phyloP scores from a whole-genome alignment of 2,888 invertebrate genomes.

The Pachydiplax longipennis region DNA sequence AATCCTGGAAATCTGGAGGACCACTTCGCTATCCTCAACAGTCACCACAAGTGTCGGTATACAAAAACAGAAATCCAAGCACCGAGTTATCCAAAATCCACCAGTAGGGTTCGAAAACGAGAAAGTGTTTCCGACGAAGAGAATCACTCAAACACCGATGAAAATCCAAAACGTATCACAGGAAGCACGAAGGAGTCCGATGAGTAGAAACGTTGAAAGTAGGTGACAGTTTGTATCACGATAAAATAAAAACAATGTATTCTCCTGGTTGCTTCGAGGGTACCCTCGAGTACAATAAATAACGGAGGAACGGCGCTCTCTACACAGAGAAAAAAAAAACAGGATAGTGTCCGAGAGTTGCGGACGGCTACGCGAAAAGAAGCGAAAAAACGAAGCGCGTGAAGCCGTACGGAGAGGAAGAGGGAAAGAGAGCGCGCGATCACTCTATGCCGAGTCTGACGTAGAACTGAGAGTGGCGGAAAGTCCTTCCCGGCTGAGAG shows the following conservation, averaged over 20 bases:
- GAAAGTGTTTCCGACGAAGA: not conserved
- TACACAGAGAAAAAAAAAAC: too few species aligned
- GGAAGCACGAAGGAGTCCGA: not conserved
- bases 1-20: not conserved
- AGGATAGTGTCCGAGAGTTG: not conserved
- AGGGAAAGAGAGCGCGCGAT: not conserved
- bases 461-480: slow-evolving; percentile 39
- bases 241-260: too few species aligned
- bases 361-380: not conserved
- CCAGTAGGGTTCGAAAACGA: not conserved
- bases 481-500: slow-evolving; percentile 44
- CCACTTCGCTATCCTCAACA: too few species aligned
- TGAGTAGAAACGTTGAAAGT: not conserved
- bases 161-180: not conserved
- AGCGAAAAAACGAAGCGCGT: not conserved
- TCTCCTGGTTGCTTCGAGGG: too few species aligned
- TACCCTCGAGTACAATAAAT: too few species aligned
- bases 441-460: slow-evolving; percentile 22
- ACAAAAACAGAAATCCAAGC: not conserved
- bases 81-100: not conserved
- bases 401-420: slow-evolving; percentile 8
- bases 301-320: too few species aligned
- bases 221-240: too few species aligned
- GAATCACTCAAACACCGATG: not conserved
- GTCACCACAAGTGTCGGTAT: too few species aligned